Evolutionary conservation across 1,140 invertebrate species (phyloP), one percentile per base, ranked within the genome.

Genomic region (Hylyphantes graminicola): DNA sequence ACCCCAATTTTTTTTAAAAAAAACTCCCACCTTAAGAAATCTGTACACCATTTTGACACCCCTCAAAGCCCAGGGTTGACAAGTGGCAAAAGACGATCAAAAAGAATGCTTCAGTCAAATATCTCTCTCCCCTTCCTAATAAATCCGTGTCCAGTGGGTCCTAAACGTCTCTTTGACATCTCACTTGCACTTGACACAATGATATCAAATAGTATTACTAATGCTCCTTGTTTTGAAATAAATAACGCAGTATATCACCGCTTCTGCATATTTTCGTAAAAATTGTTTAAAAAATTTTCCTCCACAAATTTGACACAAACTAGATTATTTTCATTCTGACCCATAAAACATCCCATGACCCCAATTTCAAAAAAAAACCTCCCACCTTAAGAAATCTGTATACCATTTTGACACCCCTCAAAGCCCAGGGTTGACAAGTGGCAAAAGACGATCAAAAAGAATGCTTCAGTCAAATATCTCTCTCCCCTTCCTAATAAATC

Each of bases 141-240:
- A 81, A 81, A 81, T 81, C 79, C 63, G 61, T 81, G 79, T 81
- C 79, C 79, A 81, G 67, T 81, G 63, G 68, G 55, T 81, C 57
- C 78, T 81, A 81, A 73, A 81, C 73, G 68, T 73, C 55, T 72
- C 50, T 65, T n/a, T 73, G 68, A 63, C 68, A 81, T 73, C 35
- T 63, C 21, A 6, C n/a, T n/a, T n/a, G n/a, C 48, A 63, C 68
- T 70, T 80, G 65, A 70, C 65, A 70, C 12, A 13, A 21, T n/a
- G n/a, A n/a, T n/a, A n/a, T n/a, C n/a, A n/a, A n/a, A n/a, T n/a
- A n/a, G n/a, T n/a, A n/a, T n/a, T n/a, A n/a, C n/a, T n/a, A n/a
- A n/a, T n/a, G n/a, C n/a, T n/a, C n/a, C n/a, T n/a, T n/a, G n/a
- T n/a, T 35, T 35, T 35, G 35, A 2, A 35, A 35, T 35, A 35